Percentiles rank a stretch among this genome's conserved stretches.
These are phyloP conservation scores for Gymnorhina tibicen DNA, from an alignment of 2,113 vertebrate genomes.

Conservation along the genomic window DNA sequence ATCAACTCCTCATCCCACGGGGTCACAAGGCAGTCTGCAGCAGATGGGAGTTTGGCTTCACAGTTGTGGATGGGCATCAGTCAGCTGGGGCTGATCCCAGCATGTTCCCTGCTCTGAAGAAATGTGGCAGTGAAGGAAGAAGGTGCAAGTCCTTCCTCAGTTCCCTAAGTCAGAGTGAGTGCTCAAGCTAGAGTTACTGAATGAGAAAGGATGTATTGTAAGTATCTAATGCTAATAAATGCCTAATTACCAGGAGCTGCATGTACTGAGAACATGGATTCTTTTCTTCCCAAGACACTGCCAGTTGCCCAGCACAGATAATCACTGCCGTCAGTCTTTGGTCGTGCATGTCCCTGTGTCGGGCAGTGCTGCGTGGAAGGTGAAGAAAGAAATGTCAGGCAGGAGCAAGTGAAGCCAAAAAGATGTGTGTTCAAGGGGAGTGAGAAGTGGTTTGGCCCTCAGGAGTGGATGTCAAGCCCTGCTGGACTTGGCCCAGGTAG, in stretches of 20 bases:
- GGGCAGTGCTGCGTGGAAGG: neutral
- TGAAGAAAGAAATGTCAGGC: neutral
- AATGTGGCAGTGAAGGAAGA: neutral
- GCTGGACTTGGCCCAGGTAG: neutral
- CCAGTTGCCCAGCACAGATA: neutral
- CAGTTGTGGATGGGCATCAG: neutral
- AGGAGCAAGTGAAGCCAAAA: neutral
- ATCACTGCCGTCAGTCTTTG: neutral
- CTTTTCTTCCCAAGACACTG: neutral
- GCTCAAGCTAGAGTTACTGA: neutral
- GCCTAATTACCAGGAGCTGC: neutral
- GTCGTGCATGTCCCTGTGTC: rapidly evolving
- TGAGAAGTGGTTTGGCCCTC: neutral
- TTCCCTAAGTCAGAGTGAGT: neutral
- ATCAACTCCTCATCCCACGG: neutral
- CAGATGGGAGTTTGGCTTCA: neutral
- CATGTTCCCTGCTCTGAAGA: rapidly evolving
- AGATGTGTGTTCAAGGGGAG: rapidly evolving
- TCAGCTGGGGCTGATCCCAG: neutral
- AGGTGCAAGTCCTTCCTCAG: neutral
- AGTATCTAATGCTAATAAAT: neutral
- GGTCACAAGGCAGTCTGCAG: neutral
- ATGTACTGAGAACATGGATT: neutral
- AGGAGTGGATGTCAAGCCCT: neutral
- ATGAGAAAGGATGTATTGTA: neutral